These are phyloP conservation scores for Caenorhabditis sinica DNA, from an alignment of 2,888 invertebrate genomes.

Conservation along the genomic window DNA sequence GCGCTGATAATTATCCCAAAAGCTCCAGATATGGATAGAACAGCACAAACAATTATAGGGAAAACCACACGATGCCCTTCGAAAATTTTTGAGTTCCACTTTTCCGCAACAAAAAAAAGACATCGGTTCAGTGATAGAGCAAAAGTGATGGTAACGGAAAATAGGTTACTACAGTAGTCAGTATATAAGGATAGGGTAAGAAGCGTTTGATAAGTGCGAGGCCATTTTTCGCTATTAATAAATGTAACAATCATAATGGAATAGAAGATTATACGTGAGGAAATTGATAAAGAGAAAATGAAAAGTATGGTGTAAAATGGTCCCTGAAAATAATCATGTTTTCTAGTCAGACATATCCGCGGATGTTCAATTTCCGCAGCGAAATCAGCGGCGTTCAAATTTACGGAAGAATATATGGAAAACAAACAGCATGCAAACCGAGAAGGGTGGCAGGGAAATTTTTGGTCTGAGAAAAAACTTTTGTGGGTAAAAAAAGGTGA, in stretches of 20 bases:
- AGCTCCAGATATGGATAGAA: not conserved
- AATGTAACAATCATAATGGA: no score
- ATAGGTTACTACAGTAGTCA: not conserved
- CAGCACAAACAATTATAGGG: not conserved
- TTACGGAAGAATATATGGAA: no score
- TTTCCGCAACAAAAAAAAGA: not conserved
- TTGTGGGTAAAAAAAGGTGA: no score
- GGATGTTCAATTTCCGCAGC: no score
- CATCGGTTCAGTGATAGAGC: not conserved
- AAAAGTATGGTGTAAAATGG: not conserved
- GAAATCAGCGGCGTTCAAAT: no score
- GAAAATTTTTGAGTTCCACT: not conserved
- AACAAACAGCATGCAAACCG: no score
- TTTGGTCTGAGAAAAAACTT: no score
- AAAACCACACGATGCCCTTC: not conserved
- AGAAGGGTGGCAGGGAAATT: no score
- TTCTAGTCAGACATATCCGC: no score
- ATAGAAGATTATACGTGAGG: not conserved
- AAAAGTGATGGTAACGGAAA: not conserved
- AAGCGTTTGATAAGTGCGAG: no score
- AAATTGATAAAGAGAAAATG: not conserved
- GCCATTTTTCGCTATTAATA: no score
- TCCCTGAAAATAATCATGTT: slow-evolving; percentile 9
- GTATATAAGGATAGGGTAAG: no score
- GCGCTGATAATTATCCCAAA: not conserved